Evolutionary conservation across 2,888 invertebrate species (phyloP), one percentile per base, ranked within the genome.

Genomic region (Agonum fuliginosum): DNA sequence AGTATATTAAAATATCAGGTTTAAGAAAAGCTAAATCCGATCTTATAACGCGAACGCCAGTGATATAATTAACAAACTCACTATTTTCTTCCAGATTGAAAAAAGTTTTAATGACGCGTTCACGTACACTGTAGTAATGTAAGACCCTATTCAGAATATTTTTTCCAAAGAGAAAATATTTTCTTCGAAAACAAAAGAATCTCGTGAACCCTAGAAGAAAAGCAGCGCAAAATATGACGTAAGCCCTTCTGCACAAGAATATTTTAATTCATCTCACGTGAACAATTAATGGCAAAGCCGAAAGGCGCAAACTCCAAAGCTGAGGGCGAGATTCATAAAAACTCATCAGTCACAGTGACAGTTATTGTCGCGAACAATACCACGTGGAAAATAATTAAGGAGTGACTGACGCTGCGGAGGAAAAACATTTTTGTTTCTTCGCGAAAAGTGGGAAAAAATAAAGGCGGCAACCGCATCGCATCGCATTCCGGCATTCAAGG

Each of bases 231-330:
- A 54, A 54, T 24, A 54, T 54, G 54, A 20, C 54, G 22, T 24
- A 20, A 24, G 54, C 54, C 22, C 54, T 54, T 24, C 37, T n/a
- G 37, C 37, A 37, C 69, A 69, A 41, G 69, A 69, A 69, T 69
- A 46, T 69, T 69, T 69, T 69, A 69, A 69, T 69, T 69, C 43
- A 69, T 69, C 67, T 67, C 67, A 67, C 67, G 67, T 67, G 67
- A 67, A 67, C 67, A 67, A 67, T 67, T 67, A 67, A 67, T 67
- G 41, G 20, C 20, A 37, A 65, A 37, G n/a, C n/a, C n/a, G n/a
- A 19, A 37, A 14, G 43, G 67, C 54, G 24, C n/a, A 54, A 54
- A 65, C 34, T 67, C 20, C 43, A 17, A 27, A 17, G 30, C 58
- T 69, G 22, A 43, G 46, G 41, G 69, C 46, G 69, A 46, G 69